These are phyloP conservation scores for Podotricha telesiphe DNA, from an alignment of 2,888 invertebrate genomes.

Conservation along the genomic window DNA sequence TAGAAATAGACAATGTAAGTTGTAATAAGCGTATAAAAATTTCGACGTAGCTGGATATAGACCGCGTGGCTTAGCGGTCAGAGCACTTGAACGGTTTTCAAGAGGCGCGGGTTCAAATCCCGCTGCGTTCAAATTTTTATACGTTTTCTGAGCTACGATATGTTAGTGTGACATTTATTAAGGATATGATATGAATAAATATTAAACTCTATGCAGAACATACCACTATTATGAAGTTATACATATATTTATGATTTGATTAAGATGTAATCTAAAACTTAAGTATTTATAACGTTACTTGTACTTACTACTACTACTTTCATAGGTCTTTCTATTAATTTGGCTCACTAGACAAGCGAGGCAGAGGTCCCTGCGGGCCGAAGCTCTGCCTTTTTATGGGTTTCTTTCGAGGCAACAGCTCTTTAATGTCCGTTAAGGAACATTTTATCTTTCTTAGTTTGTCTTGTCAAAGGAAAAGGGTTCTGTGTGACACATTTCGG, in stretches of 20 bases:
- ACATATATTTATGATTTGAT: background rate
- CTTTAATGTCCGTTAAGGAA: constrained; percentile 79
- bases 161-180: background rate
- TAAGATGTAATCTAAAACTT: background rate
- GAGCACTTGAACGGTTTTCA: too few species aligned
- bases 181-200: background rate
- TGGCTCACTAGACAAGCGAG: constrained; percentile 57
- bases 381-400: constrained; percentile 71
- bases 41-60: too few species aligned
- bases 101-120: too few species aligned
- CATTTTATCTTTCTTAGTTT: constrained; percentile 81
- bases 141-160: too few species aligned
- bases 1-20: too few species aligned
- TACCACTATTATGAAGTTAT: background rate
- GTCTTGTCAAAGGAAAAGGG: constrained; percentile 73
- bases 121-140: too few species aligned
- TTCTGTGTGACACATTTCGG: constrained; percentile 76
- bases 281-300: constrained; percentile 4
- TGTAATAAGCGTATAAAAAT: too few species aligned
- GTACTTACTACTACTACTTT: constrained; percentile 46
- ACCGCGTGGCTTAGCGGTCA: too few species aligned
- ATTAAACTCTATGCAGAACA: too few species aligned
- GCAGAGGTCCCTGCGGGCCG: constrained; percentile 61
- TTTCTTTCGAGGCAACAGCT: constrained; percentile 68
- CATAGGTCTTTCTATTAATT: constrained; percentile 69